Percentiles rank a stretch among this genome's conserved stretches.
These are phyloP conservation scores for Oscheius sp. DNA, from an alignment of 2,888 invertebrate species.

Conservation along the genomic window DNA sequence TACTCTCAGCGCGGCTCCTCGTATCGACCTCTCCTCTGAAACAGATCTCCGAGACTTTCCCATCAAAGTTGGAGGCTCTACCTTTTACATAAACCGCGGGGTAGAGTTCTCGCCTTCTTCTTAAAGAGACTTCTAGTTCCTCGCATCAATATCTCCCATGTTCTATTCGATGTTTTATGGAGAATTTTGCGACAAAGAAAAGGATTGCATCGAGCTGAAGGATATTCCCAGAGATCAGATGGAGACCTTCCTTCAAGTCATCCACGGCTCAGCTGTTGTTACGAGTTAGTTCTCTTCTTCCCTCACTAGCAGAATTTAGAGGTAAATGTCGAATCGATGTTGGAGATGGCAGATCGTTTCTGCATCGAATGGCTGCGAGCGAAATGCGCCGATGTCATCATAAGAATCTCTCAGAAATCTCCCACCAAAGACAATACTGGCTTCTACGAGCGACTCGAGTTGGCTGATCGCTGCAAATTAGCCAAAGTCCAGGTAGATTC, in stretches of 20 bases:
- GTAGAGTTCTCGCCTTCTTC: neutral
- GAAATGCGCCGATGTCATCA: slow-evolving; percentile 25
- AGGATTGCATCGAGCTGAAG: slow-evolving; percentile 4
- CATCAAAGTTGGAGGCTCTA: neutral
- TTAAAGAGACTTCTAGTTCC: slow-evolving; percentile 9
- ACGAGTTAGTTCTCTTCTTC: slow-evolving; percentile 7
- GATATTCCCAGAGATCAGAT: slow-evolving; percentile 15
- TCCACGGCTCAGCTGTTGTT: slow-evolving; percentile 7
- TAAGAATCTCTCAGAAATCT: slow-evolving; percentile 22
- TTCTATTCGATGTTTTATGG: slow-evolving; percentile 28
- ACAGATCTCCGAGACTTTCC: slow-evolving; percentile 21
- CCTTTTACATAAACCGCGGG: slow-evolving; percentile 15
- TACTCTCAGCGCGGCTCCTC: slow-evolving; percentile 16
- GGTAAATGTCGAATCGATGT: slow-evolving; percentile 14
- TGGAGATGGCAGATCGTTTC: slow-evolving; percentile 21
- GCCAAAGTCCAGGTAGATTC: slow-evolving; percentile 16
- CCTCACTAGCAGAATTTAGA: neutral
- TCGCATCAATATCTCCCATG: slow-evolving; percentile 24
- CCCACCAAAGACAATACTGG: slow-evolving; percentile 21
- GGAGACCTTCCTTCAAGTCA: slow-evolving; percentile 22
- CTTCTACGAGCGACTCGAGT: slow-evolving; percentile 17
- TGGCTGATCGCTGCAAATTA: slow-evolving; percentile 24
- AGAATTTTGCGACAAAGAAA: slow-evolving; percentile 24
- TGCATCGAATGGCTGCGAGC: slow-evolving; percentile 17
- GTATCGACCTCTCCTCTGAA: slow-evolving; percentile 1